Evolutionary conservation across 1,140 invertebrate genomes (phyloP).

Genomic region (Heliconius nattereri): DNA sequence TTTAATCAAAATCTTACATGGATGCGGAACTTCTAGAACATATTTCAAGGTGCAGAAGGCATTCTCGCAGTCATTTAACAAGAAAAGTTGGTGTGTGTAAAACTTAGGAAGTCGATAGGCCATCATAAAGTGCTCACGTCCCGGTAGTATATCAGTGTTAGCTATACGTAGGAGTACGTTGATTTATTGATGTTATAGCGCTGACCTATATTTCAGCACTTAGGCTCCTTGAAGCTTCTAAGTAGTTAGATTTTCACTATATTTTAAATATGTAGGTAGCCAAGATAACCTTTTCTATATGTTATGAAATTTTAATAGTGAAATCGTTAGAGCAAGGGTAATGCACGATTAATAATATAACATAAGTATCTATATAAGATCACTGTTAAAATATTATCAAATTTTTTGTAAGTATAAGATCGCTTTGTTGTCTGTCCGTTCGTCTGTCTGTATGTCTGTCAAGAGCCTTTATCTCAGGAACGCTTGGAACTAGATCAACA

Average conservation of each 20-base stretch:
- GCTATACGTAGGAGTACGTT: conserved; percentile 22
- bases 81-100: conserved; percentile 39
- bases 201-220: conserved; percentile 50
- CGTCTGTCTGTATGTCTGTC: too few species aligned
- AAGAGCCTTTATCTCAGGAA: too few species aligned
- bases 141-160: conserved; percentile 46
- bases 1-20: conserved; percentile 30
- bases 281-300: not conserved
- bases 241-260: conserved; percentile 2
- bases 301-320: not conserved
- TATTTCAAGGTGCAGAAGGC: conserved; percentile 25
- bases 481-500: too few species aligned
- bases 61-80: conserved; percentile 31
- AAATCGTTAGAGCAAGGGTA: not conserved
- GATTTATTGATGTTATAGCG: conserved; percentile 31
- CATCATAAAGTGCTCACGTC: conserved; percentile 49
- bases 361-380: too few species aligned
- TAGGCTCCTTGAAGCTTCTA: conserved; percentile 22
- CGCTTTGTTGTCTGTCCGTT: too few species aligned
- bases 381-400: too few species aligned
- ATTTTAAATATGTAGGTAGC: not conserved
- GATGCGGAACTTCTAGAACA: conserved; percentile 21
- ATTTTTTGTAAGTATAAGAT: too few species aligned
- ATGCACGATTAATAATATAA: not conserved
- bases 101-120: conserved; percentile 32